Evolutionary conservation across 1,140 invertebrate species (phyloP).

Genomic region (Diachasma alloeum): DNA sequence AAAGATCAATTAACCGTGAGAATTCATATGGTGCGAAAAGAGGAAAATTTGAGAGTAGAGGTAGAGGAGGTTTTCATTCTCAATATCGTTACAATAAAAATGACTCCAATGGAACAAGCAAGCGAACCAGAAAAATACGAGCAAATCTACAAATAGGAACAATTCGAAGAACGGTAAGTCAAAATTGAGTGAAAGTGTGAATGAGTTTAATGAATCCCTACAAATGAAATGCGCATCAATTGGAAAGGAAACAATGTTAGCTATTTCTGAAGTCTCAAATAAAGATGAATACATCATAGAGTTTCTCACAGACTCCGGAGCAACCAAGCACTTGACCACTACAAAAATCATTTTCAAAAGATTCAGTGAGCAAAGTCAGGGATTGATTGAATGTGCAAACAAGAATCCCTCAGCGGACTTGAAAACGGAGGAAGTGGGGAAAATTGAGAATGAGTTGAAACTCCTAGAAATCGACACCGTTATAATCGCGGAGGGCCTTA

Average conservation of each 20-base stretch:
- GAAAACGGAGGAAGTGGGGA: conserved; percentile 13
- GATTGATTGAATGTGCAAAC: conserved; percentile 26
- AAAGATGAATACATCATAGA: background rate
- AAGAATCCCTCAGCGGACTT: conserved; percentile 14
- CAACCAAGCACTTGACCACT: conserved; percentile 30
- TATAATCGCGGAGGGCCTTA: conserved; percentile 14
- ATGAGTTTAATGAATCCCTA: too few relatives aligned
- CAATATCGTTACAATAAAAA: too few relatives aligned
- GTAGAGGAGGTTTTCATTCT: too few relatives aligned
- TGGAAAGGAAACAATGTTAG: too few relatives aligned
- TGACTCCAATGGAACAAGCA: too few relatives aligned
- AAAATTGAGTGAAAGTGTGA: background rate
- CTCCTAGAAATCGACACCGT: background rate
- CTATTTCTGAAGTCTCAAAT: background rate
- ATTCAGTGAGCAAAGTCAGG: conserved; percentile 14
- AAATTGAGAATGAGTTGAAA: background rate
- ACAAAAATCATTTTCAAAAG: conserved; percentile 29
- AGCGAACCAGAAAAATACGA: background rate
- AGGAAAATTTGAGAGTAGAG: too few relatives aligned
- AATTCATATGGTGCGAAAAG: too few relatives aligned
- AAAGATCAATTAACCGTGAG: too few relatives aligned
- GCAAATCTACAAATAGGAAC: background rate
- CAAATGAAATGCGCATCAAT: too few relatives aligned
- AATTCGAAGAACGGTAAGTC: background rate
- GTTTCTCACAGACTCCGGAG: conserved; percentile 24